These are phyloP conservation scores for Perca schrenkii DNA, from an alignment of 2,113 vertebrate species.

Conservation along the genomic window DNA sequence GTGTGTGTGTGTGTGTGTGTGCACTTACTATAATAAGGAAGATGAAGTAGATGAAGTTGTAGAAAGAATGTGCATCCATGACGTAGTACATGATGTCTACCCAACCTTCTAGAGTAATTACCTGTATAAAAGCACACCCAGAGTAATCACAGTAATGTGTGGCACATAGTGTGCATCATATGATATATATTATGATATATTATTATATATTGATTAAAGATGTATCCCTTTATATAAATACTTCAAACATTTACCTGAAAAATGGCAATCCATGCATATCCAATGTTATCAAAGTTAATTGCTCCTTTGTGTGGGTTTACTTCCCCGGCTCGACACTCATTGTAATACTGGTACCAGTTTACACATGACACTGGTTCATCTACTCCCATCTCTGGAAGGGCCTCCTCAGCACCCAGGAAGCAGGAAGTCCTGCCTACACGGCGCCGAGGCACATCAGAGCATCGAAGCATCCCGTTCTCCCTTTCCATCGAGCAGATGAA, in stretches of 20 bases:
- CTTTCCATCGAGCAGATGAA: conserved; percentile 95
- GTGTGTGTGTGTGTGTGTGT: conserved; percentile 11
- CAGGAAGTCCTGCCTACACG: conserved; percentile 88
- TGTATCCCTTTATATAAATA: neutral
- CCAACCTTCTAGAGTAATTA: conserved; percentile 82
- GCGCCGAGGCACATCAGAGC: conserved; percentile 90
- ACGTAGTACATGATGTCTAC: conserved; percentile 85
- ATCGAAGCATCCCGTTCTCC: conserved; percentile 96
- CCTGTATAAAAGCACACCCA: conserved; percentile 56
- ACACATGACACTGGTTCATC: conserved; percentile 84
- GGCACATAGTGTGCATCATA: neutral
- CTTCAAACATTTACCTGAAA: conserved; percentile 89
- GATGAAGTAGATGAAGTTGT: conserved; percentile 85
- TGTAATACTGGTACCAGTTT: conserved; percentile 98
- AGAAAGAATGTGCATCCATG: conserved; percentile 84
- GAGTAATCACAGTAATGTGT: conserved; percentile 1
- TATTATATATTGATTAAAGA: neutral
- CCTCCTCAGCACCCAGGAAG: conserved; percentile 82
- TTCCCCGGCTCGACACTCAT: conserved; percentile 90
- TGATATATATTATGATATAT: too few relatives aligned
- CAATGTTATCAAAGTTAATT: conserved; percentile 98
- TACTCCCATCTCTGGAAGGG: conserved; percentile 56
- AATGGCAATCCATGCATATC: conserved; percentile 99
- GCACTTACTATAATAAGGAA: conserved; percentile 83
- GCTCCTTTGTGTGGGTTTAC: conserved; percentile 97